These are phyloP conservation scores for Caiman crocodilus DNA, from an alignment of 2,797 vertebrate species.

Conservation along the genomic window DNA sequence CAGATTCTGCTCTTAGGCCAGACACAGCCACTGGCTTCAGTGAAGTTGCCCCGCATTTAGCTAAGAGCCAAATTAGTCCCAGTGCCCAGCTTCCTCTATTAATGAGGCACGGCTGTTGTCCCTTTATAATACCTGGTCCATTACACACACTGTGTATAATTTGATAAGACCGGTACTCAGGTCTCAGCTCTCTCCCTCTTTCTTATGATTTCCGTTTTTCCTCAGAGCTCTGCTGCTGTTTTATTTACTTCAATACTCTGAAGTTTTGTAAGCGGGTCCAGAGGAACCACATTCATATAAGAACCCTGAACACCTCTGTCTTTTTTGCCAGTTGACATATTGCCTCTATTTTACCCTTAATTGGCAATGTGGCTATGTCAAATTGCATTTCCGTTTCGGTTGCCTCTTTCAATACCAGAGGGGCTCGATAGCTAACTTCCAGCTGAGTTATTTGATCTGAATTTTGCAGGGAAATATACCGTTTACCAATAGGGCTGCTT, in stretches of 20 bases:
- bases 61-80: neutral
- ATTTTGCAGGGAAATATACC: slow-evolving; percentile 65
- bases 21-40: neutral
- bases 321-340: slow-evolving; percentile 54
- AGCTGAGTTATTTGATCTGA: slow-evolving; percentile 60
- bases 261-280: slow-evolving; percentile 59
- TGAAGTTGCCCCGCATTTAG: neutral
- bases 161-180: neutral
- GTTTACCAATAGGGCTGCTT: slow-evolving; percentile 49
- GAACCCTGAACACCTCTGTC: slow-evolving; percentile 29
- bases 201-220: slow-evolving; percentile 34
- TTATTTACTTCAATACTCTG: slow-evolving; percentile 55
- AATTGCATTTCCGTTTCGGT: slow-evolving; percentile 48
- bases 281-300: slow-evolving; percentile 46
- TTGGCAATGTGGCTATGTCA: slow-evolving; percentile 58
- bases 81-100: neutral
- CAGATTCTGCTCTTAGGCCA: slow-evolving; percentile 27
- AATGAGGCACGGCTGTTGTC: slow-evolving; percentile 29
- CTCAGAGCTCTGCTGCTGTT: slow-evolving; percentile 35
- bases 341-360: slow-evolving; percentile 64
- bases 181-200: slow-evolving; percentile 26
- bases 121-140: neutral
- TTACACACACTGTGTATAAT: neutral
- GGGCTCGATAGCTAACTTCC: slow-evolving; percentile 49
- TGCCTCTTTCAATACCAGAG: slow-evolving; percentile 34